These are phyloP conservation scores for Ophion costatus DNA, from an alignment of 2,888 invertebrate genomes.

Conservation along the genomic window DNA sequence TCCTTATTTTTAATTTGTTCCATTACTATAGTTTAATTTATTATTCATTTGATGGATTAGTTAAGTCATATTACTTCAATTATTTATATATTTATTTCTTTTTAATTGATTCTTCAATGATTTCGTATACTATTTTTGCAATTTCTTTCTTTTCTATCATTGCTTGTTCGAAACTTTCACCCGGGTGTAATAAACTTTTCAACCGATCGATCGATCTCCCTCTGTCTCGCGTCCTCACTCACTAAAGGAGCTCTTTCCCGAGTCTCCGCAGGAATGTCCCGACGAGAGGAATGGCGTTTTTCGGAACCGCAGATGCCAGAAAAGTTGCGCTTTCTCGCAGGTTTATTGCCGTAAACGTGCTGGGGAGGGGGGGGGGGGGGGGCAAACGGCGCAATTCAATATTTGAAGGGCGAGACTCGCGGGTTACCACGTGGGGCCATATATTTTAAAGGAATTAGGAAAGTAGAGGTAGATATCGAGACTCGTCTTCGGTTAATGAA, in stretches of 20 bases:
- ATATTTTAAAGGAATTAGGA: slow-evolving; percentile 40
- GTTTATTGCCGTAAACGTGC: neutral
- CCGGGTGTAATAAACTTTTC: neutral
- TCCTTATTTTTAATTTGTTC: neutral
- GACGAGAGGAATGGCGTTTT: neutral
- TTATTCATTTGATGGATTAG: too few species aligned
- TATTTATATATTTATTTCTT: neutral
- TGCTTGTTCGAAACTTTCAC: neutral
- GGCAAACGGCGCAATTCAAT: slow-evolving; percentile 23
- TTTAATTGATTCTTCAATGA: neutral
- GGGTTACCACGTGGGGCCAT: neutral
- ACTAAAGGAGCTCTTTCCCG: neutral
- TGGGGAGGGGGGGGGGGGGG: neutral
- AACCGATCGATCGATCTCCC: neutral
- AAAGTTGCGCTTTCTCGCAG: neutral
- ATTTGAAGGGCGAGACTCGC: neutral
- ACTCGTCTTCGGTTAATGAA: slow-evolving; percentile 46
- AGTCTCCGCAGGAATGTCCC: neutral
- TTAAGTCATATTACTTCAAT: too few species aligned
- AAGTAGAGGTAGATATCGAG: slow-evolving; percentile 41
- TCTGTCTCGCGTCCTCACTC: neutral
- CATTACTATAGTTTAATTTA: neutral
- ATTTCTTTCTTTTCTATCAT: neutral
- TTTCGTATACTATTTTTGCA: neutral
- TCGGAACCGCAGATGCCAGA: neutral